Evolutionary conservation across 1,140 invertebrate species (phyloP).

Genomic region (Orussus abietinus): DNA sequence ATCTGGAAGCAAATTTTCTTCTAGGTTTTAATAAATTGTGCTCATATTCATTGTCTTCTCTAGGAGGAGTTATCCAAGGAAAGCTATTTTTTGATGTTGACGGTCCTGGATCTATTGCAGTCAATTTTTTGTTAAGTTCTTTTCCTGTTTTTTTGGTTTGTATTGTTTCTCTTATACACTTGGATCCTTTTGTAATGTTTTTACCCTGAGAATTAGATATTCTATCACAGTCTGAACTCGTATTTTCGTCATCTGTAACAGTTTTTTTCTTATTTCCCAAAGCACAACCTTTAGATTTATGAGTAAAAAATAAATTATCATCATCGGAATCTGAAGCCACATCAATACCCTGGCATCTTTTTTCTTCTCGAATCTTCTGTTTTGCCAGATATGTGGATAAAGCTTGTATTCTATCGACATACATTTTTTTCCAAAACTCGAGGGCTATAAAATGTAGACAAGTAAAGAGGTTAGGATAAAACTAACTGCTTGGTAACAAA

Average conservation of each 20-base stretch:
- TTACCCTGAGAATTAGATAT: too few relatives aligned
- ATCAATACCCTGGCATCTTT: slow-evolving; percentile 32
- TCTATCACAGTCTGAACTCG: too few relatives aligned
- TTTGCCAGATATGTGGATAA: slow-evolving; percentile 36
- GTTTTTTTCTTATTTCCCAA: background rate
- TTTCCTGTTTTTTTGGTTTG: background rate
- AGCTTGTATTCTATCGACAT: slow-evolving; percentile 30
- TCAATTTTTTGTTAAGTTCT: slow-evolving; percentile 8
- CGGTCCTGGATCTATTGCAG: slow-evolving; percentile 27
- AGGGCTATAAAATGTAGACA: slow-evolving; percentile 34
- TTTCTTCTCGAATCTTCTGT: slow-evolving; percentile 33
- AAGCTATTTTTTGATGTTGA: slow-evolving; percentile 28
- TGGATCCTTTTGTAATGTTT: too few relatives aligned
- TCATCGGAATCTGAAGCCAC: slow-evolving; percentile 38
- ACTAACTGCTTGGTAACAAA: too few relatives aligned
- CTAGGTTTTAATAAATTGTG: too few relatives aligned
- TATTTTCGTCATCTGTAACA: background rate
- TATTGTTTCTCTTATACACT: background rate
- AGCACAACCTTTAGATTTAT: slow-evolving; percentile 19
- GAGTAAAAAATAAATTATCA: slow-evolving; percentile 32
- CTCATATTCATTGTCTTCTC: too few relatives aligned
- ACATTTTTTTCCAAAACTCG: slow-evolving; percentile 30
- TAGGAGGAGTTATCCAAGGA: slow-evolving; percentile 16
- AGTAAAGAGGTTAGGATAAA: too few relatives aligned
- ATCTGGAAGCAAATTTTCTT: too few relatives aligned